Conservation (phyloP, 2,888 invertebrate species). For the Helleia helle region DNA sequence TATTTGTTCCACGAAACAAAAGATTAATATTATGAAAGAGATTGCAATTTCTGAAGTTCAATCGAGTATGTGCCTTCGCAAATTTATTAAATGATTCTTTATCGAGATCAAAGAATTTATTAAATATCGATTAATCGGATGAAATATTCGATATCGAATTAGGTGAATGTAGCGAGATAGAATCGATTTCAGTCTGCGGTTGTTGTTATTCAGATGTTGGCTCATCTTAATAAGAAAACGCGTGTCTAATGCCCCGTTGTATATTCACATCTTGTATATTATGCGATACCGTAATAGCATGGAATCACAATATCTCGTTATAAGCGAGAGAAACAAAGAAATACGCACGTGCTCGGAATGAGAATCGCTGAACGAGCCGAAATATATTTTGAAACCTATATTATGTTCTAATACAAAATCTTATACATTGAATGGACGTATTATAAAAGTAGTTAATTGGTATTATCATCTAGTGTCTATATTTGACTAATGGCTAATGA, state of each 20-base stretch:
- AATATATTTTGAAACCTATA: constrained; percentile 7
- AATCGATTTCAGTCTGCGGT: constrained; percentile 33
- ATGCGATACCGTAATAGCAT: constrained; percentile 61
- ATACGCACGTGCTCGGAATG: constrained; percentile 54
- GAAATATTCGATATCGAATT: not conserved
- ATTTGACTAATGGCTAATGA: too few relatives aligned
- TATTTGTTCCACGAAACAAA: too few relatives aligned
- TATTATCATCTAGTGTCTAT: too few relatives aligned
- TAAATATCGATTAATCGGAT: not conserved
- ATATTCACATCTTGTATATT: constrained; percentile 61
- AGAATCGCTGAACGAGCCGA: not conserved
- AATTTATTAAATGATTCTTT: too few relatives aligned
- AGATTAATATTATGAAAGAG: too few relatives aligned
- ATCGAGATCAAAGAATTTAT: too few relatives aligned
- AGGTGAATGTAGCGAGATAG: too few relatives aligned
- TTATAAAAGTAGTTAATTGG: too few relatives aligned
- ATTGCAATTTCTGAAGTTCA: too few relatives aligned
- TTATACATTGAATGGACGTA: too few relatives aligned
- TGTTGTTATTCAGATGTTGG: constrained; percentile 56
- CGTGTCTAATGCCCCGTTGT: constrained; percentile 63
- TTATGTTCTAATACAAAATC: too few relatives aligned
- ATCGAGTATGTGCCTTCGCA: too few relatives aligned
- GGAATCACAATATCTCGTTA: constrained; percentile 72
- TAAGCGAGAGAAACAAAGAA: constrained; percentile 66
- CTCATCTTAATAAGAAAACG: constrained; percentile 66